Evolutionary conservation across 2,113 vertebrate genomes (phyloP), one percentile per base, ranked within the genome.

Genomic region (Synodontis membranacea): DNA sequence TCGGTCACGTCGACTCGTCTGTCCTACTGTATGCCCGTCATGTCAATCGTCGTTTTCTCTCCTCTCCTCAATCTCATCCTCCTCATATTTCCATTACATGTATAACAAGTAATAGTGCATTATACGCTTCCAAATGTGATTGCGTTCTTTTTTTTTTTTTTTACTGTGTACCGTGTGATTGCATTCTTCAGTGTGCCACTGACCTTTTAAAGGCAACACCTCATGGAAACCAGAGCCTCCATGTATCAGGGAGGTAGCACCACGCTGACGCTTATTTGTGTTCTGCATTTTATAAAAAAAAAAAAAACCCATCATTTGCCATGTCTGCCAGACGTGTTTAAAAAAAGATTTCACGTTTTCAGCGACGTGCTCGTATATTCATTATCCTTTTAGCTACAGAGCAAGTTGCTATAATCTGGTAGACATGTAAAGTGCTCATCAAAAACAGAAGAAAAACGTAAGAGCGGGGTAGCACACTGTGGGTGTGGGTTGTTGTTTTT

Each of bases 1-100:
- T n/a, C 50, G n/a, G 68, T 82, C 79, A 54, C 56, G 64, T 82
- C 28, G 25, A 64, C 79, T 81, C 52, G 28, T 72, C 76, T 58
- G 78, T 72, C 37, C 66, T 60, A n/a, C n/a, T n/a, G n/a, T n/a
- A 42, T 62, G 23, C 21, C 21, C 17, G 62, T 82, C 62, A 34
- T 19, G 54, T 58, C 66, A 48, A 15, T 31, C 39, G 62, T 62
- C 37, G 62, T 76, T 68, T 52, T 37, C 50, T 31, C 42, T 37
- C 31, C 17, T 44, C 42, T 52, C 25, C 46, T 50, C 74, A 50
- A 56, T 54, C 50, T 58, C 37, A 7, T 52, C 0, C 74, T 50
- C 28, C 14, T 19, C 28, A 50, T 54, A 34, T 37, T 78, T 31
- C 6, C 34, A 46, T 78, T 34, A 72, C 11, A 52, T 52, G 14